Conservation (phyloP, 1,140 invertebrate species). For the Diorhabda carinulata region DNA sequence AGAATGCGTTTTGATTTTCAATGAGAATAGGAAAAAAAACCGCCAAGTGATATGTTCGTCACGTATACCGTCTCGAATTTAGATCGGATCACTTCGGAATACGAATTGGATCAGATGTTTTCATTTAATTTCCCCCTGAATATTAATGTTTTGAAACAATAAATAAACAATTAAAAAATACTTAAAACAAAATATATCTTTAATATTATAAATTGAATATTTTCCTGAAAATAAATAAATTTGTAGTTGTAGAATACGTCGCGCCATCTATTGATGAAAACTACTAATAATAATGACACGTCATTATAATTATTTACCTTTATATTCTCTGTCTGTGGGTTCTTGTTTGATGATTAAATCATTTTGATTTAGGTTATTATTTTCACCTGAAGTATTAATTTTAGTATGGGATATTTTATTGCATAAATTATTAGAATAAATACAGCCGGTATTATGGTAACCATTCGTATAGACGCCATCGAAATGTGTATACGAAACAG, state of each 20-base stretch:
- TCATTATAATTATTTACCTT: slow-evolving; percentile 32
- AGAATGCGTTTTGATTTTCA: slow-evolving; percentile 46
- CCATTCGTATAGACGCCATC: slow-evolving; percentile 37
- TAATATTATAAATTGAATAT: too few relatives aligned
- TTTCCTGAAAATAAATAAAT: too few relatives aligned
- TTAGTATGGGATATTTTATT: slow-evolving; percentile 24
- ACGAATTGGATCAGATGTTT: not conserved
- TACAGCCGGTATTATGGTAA: slow-evolving; percentile 40
- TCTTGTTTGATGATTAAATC: slow-evolving; percentile 41
- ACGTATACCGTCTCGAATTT: slow-evolving; percentile 29
- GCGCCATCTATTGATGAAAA: too few relatives aligned
- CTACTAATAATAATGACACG: not conserved
- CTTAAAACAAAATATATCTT: too few relatives aligned
- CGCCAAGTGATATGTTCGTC: slow-evolving; percentile 29
- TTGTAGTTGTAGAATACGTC: too few relatives aligned
- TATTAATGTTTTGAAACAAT: not conserved
- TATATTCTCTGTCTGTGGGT: slow-evolving; percentile 42
- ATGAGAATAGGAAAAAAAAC: slow-evolving; percentile 20
- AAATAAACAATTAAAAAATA: not conserved
- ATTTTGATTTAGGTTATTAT: not conserved
- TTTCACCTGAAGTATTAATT: too few relatives aligned
- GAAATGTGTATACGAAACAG: slow-evolving; percentile 28
- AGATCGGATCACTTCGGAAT: too few relatives aligned
- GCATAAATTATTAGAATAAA: slow-evolving; percentile 39
- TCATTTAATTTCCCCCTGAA: slow-evolving; percentile 3